These are phyloP conservation scores for Tilapia sparmanii DNA, from an alignment of 2,113 vertebrate species.

Conservation along the genomic window DNA sequence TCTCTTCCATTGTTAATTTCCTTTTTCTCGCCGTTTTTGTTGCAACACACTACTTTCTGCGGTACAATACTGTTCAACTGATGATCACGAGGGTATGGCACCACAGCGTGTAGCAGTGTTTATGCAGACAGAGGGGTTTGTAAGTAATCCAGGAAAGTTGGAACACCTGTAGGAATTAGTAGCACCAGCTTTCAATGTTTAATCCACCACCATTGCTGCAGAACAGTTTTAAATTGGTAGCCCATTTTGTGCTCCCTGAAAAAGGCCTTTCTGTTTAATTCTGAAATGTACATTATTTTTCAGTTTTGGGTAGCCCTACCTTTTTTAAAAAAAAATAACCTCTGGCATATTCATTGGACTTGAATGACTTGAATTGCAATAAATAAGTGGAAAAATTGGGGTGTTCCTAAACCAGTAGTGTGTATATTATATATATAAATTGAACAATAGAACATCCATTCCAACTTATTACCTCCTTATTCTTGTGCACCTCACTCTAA, in stretches of 20 bases:
- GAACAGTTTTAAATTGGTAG: not conserved
- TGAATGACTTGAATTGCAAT: not conserved
- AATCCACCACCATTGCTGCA: not conserved
- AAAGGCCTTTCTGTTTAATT: not conserved
- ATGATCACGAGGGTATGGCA: not conserved
- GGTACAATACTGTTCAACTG: not conserved
- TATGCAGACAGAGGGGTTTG: not conserved
- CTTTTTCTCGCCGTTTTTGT: not conserved
- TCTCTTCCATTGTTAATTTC: not conserved
- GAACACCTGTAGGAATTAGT: not conserved
- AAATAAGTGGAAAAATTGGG: not conserved
- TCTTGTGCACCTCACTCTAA: not conserved
- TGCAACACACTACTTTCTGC: not conserved
- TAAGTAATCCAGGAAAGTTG: not conserved
- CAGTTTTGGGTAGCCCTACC: not conserved
- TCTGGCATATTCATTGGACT: not conserved
- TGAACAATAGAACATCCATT: not conserved
- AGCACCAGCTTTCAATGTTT: not conserved
- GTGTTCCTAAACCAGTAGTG: not conserved
- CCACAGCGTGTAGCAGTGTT: not conserved
- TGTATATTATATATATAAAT: not conserved
- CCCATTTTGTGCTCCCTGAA: not conserved
- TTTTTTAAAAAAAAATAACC: accelerated
- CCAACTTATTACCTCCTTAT: not conserved
- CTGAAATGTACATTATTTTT: not conserved